Evolutionary conservation across 2,797 vertebrate species (phyloP), one percentile per base, ranked within the genome.

Genomic region (Ceryle rudis): DNA sequence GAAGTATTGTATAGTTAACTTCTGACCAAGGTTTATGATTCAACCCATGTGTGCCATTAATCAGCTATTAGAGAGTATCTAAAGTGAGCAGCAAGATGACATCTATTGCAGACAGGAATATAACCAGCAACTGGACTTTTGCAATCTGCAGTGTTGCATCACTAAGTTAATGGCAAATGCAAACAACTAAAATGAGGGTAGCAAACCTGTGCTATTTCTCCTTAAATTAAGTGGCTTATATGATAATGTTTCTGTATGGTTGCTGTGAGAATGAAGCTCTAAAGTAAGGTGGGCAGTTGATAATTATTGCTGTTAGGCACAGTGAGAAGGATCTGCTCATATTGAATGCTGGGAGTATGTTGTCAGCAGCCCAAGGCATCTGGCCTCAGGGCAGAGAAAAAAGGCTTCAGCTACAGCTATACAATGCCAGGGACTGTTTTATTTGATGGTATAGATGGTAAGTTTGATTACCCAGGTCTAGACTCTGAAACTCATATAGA

Each of bases 21-120:
- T 90, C 39, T 66, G 47, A 90, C 19, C 46, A 70, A 85, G 17
- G 26, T 77, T 93, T 96, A 73, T 73, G 44, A 60, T 90, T 90
- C 47, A 75, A 31, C 35, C 25, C n/a, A 33, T 0, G 0, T n/a
- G 44, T 60, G 51, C 39, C 42, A 17, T 71, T 89, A 84, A 26
- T 84, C 42, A 54, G 17, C 51, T 54, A 31, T 31, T 29, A 57
- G n/a, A 54, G 73, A 64, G 20, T 52, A 16, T 29, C 52, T 77
- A 5, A 84, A 71, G 19, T 75, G 64, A 82, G 39, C 42, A 66
- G 16, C 0, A 1, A 66, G 73, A 31, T 79, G 66, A 25, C 14
- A 15, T 42, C 22, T 66, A 1, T 28, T 2, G 1, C 16, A 57
- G 51, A 22, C 33, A 75, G 21, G 51, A 86, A 72, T n/a, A 21